phyloP scores from a whole-genome alignment of 2,797 vertebrate species.

The Taeniopygia guttata region DNA sequence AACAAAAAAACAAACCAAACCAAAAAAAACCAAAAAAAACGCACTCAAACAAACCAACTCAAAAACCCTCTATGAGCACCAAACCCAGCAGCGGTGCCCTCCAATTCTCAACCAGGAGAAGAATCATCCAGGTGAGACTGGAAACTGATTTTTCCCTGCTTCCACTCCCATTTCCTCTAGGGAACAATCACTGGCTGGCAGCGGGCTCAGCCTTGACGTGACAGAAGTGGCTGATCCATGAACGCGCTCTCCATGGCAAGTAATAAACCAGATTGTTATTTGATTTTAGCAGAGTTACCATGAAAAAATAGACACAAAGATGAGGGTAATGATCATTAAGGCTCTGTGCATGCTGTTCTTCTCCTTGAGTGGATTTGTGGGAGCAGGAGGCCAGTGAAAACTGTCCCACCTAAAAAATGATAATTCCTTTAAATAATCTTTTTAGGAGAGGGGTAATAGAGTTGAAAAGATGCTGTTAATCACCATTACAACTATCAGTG shows the following conservation, averaged over 20 bases:
- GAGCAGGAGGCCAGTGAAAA: background rate
- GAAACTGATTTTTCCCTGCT: background rate
- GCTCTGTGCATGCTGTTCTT: background rate
- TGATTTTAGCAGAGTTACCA: background rate
- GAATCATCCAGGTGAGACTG: background rate
- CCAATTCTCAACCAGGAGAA: background rate
- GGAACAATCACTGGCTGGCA: background rate
- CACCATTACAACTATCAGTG: background rate
- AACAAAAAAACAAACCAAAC: no score
- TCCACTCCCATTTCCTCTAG: background rate
- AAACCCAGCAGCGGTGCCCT: background rate
- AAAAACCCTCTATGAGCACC: rapidly evolving
- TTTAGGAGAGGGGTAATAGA: background rate
- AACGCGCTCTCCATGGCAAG: background rate
- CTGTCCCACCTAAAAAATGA: background rate
- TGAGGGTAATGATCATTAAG: background rate
- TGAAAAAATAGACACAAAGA: background rate
- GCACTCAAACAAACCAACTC: background rate
- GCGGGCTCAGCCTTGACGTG: background rate
- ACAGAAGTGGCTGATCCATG: background rate
- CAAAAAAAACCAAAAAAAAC: rapidly evolving
- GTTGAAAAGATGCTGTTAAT: background rate
- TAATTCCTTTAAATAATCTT: slow-evolving; percentile 12
- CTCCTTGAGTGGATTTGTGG: background rate
- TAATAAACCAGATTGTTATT: background rate